Conservation (phyloP, 53 echinoderm and acorn worm genomes). For the Antedon mediterranea region DNA sequence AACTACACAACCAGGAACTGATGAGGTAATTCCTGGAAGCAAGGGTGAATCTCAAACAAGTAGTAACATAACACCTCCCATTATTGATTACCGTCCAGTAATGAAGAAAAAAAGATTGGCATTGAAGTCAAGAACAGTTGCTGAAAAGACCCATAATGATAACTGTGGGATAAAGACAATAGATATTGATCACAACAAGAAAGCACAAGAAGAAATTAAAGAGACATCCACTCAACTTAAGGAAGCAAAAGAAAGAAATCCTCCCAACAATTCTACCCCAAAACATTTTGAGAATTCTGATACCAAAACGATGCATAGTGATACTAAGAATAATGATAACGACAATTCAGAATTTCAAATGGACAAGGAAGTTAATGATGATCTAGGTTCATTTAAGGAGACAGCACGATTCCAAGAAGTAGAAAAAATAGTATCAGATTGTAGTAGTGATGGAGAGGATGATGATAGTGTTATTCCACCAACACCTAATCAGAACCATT, state of each 20-base stretch:
- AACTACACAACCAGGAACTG: not conserved
- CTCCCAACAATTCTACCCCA: not conserved
- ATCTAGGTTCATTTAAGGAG: too few species aligned
- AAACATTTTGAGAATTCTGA: too few species aligned
- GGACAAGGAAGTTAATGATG: too few species aligned
- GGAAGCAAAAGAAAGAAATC: not conserved
- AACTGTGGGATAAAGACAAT: not conserved
- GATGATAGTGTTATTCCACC: conserved; percentile 33
- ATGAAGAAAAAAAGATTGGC: not conserved
- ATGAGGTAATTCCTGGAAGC: not conserved
- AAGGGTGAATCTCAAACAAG: not conserved
- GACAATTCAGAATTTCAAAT: too few species aligned
- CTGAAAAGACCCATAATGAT: not conserved
- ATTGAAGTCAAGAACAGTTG: not conserved
- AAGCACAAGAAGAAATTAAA: not conserved
- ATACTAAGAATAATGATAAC: too few species aligned
- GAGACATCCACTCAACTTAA: not conserved
- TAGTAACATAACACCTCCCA: not conserved
- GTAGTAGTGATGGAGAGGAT: conserved; percentile 13
- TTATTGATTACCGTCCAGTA: not conserved
- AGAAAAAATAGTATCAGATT: too few species aligned
- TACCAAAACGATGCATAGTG: too few species aligned
- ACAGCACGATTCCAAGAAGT: too few species aligned
- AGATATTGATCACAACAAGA: not conserved
- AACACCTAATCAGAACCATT: conserved; percentile 15